Conservation (phyloP, 2,888 invertebrate genomes). For the Cephonodes hylas region DNA sequence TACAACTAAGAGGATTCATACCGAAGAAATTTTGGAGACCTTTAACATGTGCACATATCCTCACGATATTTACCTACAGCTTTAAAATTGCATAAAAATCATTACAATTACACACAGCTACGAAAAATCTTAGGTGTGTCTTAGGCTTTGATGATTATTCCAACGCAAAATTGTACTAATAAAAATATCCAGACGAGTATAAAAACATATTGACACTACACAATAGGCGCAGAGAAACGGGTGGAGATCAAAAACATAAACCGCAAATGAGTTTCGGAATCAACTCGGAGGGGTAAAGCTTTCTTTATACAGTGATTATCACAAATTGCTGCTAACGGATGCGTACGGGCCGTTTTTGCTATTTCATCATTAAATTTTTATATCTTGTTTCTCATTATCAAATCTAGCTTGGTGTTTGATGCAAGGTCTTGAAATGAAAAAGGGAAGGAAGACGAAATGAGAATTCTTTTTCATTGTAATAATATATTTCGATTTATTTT, state of each 20-base stretch:
- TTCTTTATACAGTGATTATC: conserved; percentile 70
- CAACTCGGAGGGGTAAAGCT: conserved; percentile 54
- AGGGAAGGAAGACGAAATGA: neutral
- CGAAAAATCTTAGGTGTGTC: too few species aligned
- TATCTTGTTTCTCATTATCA: neutral
- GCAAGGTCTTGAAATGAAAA: neutral
- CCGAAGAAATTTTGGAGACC: too few species aligned
- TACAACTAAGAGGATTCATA: too few species aligned
- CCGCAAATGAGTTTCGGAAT: conserved; percentile 72
- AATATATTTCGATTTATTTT: too few species aligned
- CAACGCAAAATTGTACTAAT: too few species aligned
- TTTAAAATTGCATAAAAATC: too few species aligned
- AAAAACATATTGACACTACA: conserved; percentile 32
- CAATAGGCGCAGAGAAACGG: conserved; percentile 43
- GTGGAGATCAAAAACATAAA: conserved; percentile 63
- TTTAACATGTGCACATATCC: too few species aligned
- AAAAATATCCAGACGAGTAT: neutral
- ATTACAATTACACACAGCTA: too few species aligned
- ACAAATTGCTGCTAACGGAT: conserved; percentile 70
- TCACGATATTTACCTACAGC: too few species aligned
- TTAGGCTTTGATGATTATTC: too few species aligned
- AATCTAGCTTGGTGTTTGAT: neutral
- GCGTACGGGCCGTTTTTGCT: conserved; percentile 50
- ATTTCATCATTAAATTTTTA: conserved; percentile 18
- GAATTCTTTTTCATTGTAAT: neutral